phyloP scores from a whole-genome alignment of 2,888 invertebrate genomes.

The Dioctria linearis region DNA sequence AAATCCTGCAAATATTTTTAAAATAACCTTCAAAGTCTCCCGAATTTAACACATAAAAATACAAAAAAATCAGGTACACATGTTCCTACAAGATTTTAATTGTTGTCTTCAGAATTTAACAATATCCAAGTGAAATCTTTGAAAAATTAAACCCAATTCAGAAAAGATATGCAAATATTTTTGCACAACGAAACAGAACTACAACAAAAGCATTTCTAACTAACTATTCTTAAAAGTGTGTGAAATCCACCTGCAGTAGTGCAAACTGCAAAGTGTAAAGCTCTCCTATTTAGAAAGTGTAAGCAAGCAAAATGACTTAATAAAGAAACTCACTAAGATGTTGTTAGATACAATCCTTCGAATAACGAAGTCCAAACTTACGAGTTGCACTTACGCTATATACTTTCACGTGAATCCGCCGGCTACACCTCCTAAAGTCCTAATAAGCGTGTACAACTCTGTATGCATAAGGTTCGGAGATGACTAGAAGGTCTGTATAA shows the following conservation, averaged over 20 bases:
- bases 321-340: constrained; percentile 32
- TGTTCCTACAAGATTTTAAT: too few species aligned
- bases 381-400: constrained; percentile 31
- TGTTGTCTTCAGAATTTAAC: too few species aligned
- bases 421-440: constrained; percentile 23
- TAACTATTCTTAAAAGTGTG: constrained; percentile 18
- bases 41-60: too few species aligned
- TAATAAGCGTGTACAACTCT: constrained; percentile 26
- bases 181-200: constrained; percentile 7
- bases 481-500: constrained; percentile 61
- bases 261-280: not conserved
- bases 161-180: constrained; percentile 30
- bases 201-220: not conserved
- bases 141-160: not conserved
- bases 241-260: constrained; percentile 23
- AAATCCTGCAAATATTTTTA: too few species aligned
- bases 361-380: constrained; percentile 44
- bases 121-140: too few species aligned
- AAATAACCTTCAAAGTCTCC: too few species aligned
- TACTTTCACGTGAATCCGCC: constrained; percentile 39
- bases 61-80: too few species aligned
- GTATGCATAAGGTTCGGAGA: constrained; percentile 40
- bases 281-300: constrained; percentile 1
- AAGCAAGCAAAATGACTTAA: constrained; percentile 40
- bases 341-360: constrained; percentile 34